These are phyloP conservation scores for Limnephilus rhombicus DNA, from an alignment of 2,888 invertebrate species.

Conservation along the genomic window DNA sequence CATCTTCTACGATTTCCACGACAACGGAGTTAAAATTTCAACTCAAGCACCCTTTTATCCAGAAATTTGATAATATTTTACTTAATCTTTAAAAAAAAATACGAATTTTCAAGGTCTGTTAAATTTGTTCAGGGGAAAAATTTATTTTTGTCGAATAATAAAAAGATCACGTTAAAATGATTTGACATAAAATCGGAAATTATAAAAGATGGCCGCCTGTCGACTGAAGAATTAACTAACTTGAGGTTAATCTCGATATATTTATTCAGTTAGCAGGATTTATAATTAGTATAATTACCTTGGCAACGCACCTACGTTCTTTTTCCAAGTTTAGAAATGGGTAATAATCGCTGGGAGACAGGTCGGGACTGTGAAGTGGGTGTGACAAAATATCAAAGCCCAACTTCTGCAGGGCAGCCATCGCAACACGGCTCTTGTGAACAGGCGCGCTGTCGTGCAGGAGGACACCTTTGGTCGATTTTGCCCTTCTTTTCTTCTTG, in stretches of 20 bases:
- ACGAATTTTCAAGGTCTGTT: background rate
- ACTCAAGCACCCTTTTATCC: background rate
- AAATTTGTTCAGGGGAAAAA: background rate
- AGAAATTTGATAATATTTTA: background rate
- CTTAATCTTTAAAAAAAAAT: background rate
- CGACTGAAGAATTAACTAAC: background rate
- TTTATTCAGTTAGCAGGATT: background rate
- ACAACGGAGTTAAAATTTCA: background rate
- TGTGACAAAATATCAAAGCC: no score
- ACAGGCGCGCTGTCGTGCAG: no score
- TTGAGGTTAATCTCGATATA: background rate
- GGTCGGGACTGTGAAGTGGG: no score
- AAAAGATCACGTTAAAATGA: background rate
- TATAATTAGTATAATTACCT: background rate
- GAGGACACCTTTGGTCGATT: no score
- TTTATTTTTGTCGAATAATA: background rate
- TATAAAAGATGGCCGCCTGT: background rate
- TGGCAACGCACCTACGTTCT: background rate
- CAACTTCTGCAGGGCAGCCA: no score
- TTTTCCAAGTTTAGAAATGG: no score
- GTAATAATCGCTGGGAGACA: no score
- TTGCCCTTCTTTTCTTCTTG: no score
- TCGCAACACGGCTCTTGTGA: no score
- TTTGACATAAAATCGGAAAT: background rate
- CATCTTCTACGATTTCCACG: background rate